Base-by-base conservation (phyloP, 2,113 vertebrate species). In the Podocnemis expansa region DNA sequence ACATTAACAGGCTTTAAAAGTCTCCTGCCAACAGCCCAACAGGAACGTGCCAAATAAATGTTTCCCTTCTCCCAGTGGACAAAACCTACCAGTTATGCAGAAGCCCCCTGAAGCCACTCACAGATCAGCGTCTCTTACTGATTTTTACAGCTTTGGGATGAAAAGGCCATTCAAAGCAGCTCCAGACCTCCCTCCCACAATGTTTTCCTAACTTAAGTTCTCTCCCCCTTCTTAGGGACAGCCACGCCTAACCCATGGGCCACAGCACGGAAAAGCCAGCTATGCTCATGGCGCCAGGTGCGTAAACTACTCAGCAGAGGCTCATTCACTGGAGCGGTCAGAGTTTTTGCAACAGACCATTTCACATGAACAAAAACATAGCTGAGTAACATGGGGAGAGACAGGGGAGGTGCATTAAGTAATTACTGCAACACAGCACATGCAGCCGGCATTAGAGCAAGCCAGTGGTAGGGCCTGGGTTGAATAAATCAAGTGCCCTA, bases 91-190 rank as follows among this genome's bases (percentile, higher is more conserved):
- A 31, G 49, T 10, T 47, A 9, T n/a, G 31, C 11, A 1, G 4
- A 75, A 89, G 80, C 75, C 54, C 82, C 82, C 43, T 70, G 87
- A 60, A 91, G 75, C 45, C 67, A n/a, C 84, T 73, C 87, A 89
- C n/a, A 95, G n/a, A 88, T 67, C 76, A 82, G 78, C 0, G 0
- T 17, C 91, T 84, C 85, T 89, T 27, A 84, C 78, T 90, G 41
- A 17, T 31, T 92, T 96, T 96, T 94, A 80, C 76, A 43, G 95
- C 56, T 16, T 81, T 58, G 80, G 90, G 67, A 95, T 94, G 87
- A 96, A 96, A 96, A 85, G 17, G 8, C 91, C 89, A 94, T 96
- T 96, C 89, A 97, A 81, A 92, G 47, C 87, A 82, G 92, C 79
- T 80, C 94, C 45, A 55, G 90, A 91, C 60, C 73, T 25, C 85